Percentiles rank a stretch among this genome's conserved stretches.
phyloP scores from a whole-genome alignment of 2,113 vertebrate genomes.

The Elgaria multicarinata region DNA sequence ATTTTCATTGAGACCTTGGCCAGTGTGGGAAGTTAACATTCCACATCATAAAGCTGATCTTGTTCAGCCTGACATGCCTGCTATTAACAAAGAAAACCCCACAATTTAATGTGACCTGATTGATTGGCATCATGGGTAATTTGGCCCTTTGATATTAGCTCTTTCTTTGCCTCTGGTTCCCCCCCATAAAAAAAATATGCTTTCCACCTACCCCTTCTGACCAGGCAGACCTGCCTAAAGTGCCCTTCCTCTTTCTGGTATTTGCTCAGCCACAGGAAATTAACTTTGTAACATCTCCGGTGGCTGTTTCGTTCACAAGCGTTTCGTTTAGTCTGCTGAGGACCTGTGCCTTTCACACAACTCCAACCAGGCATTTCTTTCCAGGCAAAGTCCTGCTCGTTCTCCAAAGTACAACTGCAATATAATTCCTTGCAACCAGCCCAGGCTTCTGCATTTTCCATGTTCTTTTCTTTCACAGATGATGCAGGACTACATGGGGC shows the following conservation, averaged over 20 bases:
- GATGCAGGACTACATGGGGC: conserved; percentile 71
- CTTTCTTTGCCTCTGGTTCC: background rate
- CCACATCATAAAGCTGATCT: background rate
- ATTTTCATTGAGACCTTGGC: background rate
- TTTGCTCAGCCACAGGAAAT: background rate
- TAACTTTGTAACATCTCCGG: background rate
- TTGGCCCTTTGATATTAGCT: background rate
- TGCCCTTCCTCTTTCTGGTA: background rate
- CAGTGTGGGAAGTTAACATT: background rate
- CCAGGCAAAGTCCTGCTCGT: background rate
- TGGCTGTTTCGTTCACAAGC: background rate
- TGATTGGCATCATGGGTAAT: background rate
- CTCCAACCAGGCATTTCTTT: background rate
- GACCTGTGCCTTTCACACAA: background rate
- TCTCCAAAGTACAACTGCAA: background rate
- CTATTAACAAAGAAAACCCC: background rate
- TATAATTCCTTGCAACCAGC: background rate
- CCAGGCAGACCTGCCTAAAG: background rate
- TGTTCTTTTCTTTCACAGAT: conserved; percentile 64
- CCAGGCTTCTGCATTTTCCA: background rate
- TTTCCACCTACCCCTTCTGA: background rate
- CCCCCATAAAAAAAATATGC: background rate
- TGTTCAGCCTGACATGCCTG: background rate
- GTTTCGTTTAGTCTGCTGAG: background rate
- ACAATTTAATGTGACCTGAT: background rate